Conservation (phyloP, 2,797 vertebrate species). For the Danio jaintianensis region DNA sequence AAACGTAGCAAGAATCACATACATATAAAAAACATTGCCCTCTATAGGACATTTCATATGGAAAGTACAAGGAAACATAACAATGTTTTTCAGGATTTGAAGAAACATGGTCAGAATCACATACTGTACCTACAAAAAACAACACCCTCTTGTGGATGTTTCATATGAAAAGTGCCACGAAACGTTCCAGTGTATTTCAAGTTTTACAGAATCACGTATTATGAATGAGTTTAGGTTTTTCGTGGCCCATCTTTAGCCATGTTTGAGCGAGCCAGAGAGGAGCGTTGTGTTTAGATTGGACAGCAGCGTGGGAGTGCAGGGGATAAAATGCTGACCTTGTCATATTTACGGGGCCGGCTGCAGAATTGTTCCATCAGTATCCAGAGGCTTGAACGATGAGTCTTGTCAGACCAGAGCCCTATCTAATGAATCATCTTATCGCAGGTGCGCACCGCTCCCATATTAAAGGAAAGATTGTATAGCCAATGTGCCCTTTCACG, state of each 20-base stretch:
- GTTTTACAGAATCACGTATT: no score
- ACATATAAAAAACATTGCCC: no score
- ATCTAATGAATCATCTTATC: constrained; percentile 99
- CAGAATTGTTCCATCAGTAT: constrained; percentile 98
- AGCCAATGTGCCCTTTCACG: constrained; percentile 90
- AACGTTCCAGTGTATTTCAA: no score
- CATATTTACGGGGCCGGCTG: constrained; percentile 93
- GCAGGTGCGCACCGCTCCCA: constrained; percentile 91
- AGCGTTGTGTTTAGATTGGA: constrained; percentile 48
- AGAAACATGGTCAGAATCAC: no score
- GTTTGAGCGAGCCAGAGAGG: constrained; percentile 20
- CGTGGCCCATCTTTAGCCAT: constrained; percentile 19
- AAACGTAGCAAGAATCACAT: no score
- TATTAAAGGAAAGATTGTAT: constrained; percentile 93
- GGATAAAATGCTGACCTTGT: constrained; percentile 97
- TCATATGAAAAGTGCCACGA: no score
- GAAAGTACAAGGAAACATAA: no score
- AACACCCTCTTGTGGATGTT: no score
- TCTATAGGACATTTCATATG: no score
- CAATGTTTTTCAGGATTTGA: no score
- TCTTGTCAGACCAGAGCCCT: constrained; percentile 93
- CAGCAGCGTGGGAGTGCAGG: constrained; percentile 57
- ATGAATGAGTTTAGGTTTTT: no score
- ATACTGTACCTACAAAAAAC: no score
- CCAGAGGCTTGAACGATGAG: constrained; percentile 97